Base-by-base conservation (phyloP, 2,797 vertebrate genomes). In the Perodicticus potto region DNA sequence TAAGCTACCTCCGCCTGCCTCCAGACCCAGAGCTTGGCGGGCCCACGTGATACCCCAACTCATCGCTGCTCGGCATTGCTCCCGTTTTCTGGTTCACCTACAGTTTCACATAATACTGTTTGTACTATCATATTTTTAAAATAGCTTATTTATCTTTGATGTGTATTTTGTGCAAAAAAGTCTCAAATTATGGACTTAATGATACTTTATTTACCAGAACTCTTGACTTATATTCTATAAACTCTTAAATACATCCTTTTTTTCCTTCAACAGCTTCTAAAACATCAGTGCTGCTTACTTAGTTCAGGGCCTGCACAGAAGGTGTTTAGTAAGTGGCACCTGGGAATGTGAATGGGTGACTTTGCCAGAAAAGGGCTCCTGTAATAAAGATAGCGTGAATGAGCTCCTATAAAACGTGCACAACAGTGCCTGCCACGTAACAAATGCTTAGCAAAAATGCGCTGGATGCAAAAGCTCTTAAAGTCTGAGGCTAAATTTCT, bases 241-340 rank as follows among this genome's bases (percentile, higher is more conserved):
- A 86, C 49, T 85, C 70, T 89, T 83, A 81, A 59, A 20, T 89
- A 59, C 80, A 32, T 85, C 77, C 23, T 14, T 49, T 57, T 81
- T 95, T 55, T 10, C 3, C 22, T 78, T 14, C 23, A 65, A 11
- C 16, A 69, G 29, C 32, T 27, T 78, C n/a, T 90, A 87, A 73
- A 93, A 78, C 55, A 90, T 72, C 72, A 89, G 10, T 23, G 32
- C 34, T 73, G 92, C 34, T 12, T 78, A 49, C 11, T 19, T 70
- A 45, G 23, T 27, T 93, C 16, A 20, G 9, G 29, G 5, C 11
- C 16, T 14, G 10, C 65, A 70, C 25, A 7, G 37, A 86, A 2
- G 2, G 9, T 45, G 5, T 65, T 70, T 37, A 69, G 37, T 63
- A 55, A 76, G 16, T 2, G 45, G 37, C 3, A 32, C 32, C 73